phyloP scores from a whole-genome alignment of 1,140 invertebrate genomes.

The Eubasilissa regina region DNA sequence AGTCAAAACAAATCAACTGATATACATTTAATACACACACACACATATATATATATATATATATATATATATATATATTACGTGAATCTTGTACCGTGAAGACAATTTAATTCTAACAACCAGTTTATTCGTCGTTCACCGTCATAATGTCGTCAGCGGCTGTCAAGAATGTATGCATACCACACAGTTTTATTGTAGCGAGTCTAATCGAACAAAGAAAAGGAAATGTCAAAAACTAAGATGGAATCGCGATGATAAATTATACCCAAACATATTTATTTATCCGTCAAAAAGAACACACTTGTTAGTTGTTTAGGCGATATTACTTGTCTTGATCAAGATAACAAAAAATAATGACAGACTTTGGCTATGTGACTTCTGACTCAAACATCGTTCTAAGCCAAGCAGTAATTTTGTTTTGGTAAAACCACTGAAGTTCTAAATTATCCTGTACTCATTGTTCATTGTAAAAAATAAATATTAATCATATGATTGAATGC shows the following conservation, averaged over 20 bases:
- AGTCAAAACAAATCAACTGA: too few relatives aligned
- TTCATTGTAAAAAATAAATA: too few relatives aligned
- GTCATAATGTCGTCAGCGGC: neutral
- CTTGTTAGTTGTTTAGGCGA: neutral
- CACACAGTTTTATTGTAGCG: slow-evolving; percentile 1
- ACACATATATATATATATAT: too few relatives aligned
- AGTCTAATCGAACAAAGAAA: slow-evolving; percentile 16
- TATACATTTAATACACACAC: too few relatives aligned
- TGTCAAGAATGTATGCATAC: neutral
- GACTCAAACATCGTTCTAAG: neutral
- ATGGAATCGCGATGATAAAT: slow-evolving; percentile 35
- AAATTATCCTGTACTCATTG: too few relatives aligned
- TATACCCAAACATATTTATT: slow-evolving; percentile 27
- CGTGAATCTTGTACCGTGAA: too few relatives aligned
- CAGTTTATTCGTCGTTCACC: neutral
- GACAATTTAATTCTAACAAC: neutral
- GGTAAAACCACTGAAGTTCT: too few relatives aligned
- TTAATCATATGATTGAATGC: too few relatives aligned
- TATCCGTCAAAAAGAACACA: slow-evolving; percentile 8
- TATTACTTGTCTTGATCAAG: slow-evolving; percentile 1
- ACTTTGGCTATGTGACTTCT: neutral
- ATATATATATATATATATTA: too few relatives aligned
- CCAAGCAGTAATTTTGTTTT: too few relatives aligned
- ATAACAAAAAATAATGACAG: slow-evolving; percentile 5
- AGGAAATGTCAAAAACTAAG: slow-evolving; percentile 30